These are phyloP conservation scores for Pentamera pediparva DNA, from an alignment of 53 echinoderm and acorn worm species.

Conservation along the genomic window DNA sequence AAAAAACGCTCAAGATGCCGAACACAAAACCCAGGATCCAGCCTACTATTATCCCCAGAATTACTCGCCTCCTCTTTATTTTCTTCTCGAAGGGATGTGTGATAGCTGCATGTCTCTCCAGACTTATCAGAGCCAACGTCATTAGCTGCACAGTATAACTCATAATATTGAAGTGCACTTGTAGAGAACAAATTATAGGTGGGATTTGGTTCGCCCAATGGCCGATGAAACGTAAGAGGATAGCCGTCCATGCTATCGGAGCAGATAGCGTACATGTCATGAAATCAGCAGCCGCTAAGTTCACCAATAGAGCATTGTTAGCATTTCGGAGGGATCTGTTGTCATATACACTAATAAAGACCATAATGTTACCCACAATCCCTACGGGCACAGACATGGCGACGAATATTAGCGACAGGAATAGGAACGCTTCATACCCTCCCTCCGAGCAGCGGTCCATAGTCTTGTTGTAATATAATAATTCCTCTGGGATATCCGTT, in stretches of 20 bases:
- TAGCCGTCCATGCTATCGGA: constrained; percentile 44
- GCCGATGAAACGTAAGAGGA: constrained; percentile 17
- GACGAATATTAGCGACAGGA: constrained; percentile 38
- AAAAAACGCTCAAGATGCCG: constrained; percentile 34
- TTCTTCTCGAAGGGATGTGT: constrained; percentile 75
- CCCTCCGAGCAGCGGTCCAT: neutral
- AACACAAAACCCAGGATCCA: constrained; percentile 52
- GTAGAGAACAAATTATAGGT: constrained; percentile 43
- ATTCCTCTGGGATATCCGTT: too few relatives aligned
- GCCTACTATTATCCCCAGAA: constrained; percentile 40
- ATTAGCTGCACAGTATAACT: constrained; percentile 65
- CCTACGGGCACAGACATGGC: constrained; percentile 53
- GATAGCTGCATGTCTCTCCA: constrained; percentile 78
- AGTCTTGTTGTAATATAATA: too few relatives aligned
- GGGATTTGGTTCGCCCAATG: constrained; percentile 19
- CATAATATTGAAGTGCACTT: constrained; percentile 57
- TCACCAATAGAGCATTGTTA: constrained; percentile 82
- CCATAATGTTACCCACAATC: constrained; percentile 61
- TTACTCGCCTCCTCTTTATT: constrained; percentile 55
- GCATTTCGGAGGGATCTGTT: constrained; percentile 57
- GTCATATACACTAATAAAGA: constrained; percentile 67
- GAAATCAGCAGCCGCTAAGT: constrained; percentile 69
- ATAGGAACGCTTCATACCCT: constrained; percentile 12
- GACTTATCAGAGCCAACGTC: constrained; percentile 64
- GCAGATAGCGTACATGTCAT: constrained; percentile 45